Percentiles rank a stretch among this genome's conserved stretches.
These are phyloP conservation scores for Orthosia incerta DNA, from an alignment of 2,888 invertebrate genomes.

Conservation along the genomic window DNA sequence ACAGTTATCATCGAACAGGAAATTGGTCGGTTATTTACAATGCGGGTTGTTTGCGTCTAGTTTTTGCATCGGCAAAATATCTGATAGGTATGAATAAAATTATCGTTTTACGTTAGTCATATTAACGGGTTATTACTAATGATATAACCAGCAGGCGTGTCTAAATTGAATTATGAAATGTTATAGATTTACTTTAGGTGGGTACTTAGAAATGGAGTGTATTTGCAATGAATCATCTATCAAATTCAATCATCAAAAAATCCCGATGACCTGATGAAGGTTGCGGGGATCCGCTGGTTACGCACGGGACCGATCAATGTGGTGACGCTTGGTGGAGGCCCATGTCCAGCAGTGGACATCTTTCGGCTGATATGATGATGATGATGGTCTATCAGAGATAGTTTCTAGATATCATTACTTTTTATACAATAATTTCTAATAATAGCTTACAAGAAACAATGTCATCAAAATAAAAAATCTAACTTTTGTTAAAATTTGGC, in stretches of 20 bases:
- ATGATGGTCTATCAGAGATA: not conserved
- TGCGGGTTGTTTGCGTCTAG: conserved; percentile 38
- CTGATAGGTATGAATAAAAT: conserved; percentile 25
- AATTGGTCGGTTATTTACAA: conserved; percentile 33
- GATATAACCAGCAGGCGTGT: conserved; percentile 2
- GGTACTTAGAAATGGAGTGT: not conserved
- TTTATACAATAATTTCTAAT: not conserved
- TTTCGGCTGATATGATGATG: too few relatives aligned
- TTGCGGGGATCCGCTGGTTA: too few relatives aligned
- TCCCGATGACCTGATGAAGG: too few relatives aligned
- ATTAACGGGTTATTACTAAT: conserved; percentile 22
- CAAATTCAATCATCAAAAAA: too few relatives aligned
- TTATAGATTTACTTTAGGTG: not conserved
- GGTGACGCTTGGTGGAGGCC: too few relatives aligned
- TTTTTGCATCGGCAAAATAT: conserved; percentile 22
- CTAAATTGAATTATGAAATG: conserved; percentile 32
- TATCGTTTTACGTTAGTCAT: conserved; percentile 37
- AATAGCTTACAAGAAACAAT: not conserved
- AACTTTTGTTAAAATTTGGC: too few relatives aligned
- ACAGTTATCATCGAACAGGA: conserved; percentile 24
- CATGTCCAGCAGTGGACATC: too few relatives aligned
- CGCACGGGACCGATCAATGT: too few relatives aligned
- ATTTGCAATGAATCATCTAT: not conserved
- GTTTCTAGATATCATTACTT: not conserved
- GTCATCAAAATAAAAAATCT: too few relatives aligned